Percentiles rank a stretch among this genome's conserved stretches.
phyloP scores from a whole-genome alignment of 2,888 invertebrate species.

The Mimachlamys varia region DNA sequence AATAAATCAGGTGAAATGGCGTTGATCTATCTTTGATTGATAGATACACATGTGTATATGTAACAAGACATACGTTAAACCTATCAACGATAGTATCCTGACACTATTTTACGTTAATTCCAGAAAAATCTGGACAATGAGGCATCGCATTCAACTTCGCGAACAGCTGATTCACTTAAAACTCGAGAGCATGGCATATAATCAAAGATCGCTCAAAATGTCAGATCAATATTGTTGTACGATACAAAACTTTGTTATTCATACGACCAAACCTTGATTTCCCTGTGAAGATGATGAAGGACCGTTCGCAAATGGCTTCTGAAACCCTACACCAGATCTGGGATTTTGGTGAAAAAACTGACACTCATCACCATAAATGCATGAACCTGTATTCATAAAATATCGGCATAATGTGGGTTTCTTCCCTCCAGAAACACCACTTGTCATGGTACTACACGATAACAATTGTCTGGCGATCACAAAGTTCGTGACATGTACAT shows the following conservation, averaged over 20 bases:
- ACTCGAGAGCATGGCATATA: conserved; percentile 37
- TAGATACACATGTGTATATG: not conserved
- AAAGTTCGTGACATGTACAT: conserved; percentile 39
- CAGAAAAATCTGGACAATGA: not conserved
- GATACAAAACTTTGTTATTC: not conserved
- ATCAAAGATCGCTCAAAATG: conserved; percentile 52
- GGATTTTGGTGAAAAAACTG: conserved; percentile 74
- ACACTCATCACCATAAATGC: conserved; percentile 74
- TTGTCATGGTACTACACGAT: conserved; percentile 64
- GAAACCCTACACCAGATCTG: conserved; percentile 53
- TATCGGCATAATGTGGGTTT: conserved; percentile 74
- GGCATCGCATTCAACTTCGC: not conserved
- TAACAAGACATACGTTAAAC: not conserved
- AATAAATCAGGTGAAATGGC: not conserved
- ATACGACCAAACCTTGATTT: conserved; percentile 62
- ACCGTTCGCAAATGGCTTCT: conserved; percentile 61
- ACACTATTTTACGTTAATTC: not conserved
- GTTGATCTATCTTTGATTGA: not conserved
- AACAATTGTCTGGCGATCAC: conserved; percentile 18
- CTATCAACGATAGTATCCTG: not conserved
- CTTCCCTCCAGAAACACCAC: conserved; percentile 66
- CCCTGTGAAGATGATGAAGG: conserved; percentile 57
- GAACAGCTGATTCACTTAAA: conserved; percentile 25
- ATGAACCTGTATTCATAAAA: conserved; percentile 70
- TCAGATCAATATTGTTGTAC: not conserved